Percentiles rank a stretch among this genome's conserved stretches.
phyloP scores from a whole-genome alignment of 2,797 vertebrate species.

The Platyrinchus mystaceus region DNA sequence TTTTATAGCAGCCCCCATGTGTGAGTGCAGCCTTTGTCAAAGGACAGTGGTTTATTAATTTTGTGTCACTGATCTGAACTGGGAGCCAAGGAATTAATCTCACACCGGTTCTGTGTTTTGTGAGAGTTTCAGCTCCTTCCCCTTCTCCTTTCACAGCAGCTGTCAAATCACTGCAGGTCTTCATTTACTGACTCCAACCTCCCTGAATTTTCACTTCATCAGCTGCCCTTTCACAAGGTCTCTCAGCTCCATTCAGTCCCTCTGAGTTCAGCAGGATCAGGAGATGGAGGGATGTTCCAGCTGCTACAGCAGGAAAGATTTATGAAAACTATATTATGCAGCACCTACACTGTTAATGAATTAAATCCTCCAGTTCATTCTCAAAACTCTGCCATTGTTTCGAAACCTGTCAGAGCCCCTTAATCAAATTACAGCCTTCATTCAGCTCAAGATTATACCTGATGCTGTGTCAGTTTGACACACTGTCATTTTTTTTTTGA shows the following conservation, averaged over 20 bases:
- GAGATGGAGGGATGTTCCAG: not conserved
- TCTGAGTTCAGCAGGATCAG: not conserved
- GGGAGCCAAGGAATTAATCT: not conserved
- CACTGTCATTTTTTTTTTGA: not conserved
- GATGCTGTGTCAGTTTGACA: not conserved
- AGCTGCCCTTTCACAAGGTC: not conserved
- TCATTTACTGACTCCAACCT: not conserved
- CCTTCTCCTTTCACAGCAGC: not conserved
- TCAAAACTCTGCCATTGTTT: not conserved
- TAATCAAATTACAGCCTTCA: conserved; percentile 7
- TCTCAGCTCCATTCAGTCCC: not conserved
- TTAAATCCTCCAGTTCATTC: conserved; percentile 1
- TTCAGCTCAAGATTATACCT: not conserved
- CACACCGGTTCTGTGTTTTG: not conserved
- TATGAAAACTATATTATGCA: not conserved
- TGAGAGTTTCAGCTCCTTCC: not conserved
- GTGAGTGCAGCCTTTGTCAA: not conserved
- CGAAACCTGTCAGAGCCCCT: not conserved
- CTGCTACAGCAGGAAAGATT: not conserved
- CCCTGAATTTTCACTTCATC: not conserved
- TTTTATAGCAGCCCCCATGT: not conserved
- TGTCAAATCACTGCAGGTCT: not conserved
- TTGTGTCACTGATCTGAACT: not conserved
- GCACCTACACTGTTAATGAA: not conserved
- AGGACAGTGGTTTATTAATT: not conserved